These are phyloP conservation scores for Engraulis encrasicolus DNA, from an alignment of 2,113 vertebrate genomes.

Conservation along the genomic window DNA sequence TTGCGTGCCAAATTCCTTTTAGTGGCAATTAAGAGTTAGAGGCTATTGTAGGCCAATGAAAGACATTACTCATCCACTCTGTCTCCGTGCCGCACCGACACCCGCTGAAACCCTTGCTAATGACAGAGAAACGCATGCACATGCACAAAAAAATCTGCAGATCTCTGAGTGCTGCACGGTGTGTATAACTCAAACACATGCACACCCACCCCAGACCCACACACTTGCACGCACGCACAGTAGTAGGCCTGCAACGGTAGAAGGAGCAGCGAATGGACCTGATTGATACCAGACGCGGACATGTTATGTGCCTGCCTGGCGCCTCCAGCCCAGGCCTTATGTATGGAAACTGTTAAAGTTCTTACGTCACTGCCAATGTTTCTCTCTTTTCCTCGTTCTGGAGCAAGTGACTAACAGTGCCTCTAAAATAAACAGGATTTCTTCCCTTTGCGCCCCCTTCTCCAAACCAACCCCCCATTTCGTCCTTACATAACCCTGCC, in stretches of 20 bases:
- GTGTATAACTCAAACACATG: neutral
- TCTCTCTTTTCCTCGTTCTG: constrained; percentile 48
- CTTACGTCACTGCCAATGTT: constrained; percentile 68
- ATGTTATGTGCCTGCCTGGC: constrained; percentile 67
- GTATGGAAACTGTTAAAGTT: constrained; percentile 78
- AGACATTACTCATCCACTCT: constrained; percentile 34
- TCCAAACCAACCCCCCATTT: too few relatives aligned
- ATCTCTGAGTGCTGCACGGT: neutral
- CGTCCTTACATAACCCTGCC: constrained; percentile 71
- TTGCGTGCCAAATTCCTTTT: constrained; percentile 48
- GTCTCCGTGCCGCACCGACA: neutral
- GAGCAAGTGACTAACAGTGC: constrained; percentile 63
- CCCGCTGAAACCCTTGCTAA: neutral
- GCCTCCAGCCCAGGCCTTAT: constrained; percentile 64
- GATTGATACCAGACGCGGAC: constrained; percentile 75
- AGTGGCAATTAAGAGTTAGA: constrained; percentile 42
- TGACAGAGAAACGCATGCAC: constrained; percentile 1
- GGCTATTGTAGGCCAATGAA: constrained; percentile 30
- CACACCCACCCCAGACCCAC: neutral
- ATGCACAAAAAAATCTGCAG: neutral
- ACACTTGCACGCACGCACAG: neutral
- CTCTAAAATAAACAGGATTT: constrained; percentile 65
- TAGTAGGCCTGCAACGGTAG: too few relatives aligned
- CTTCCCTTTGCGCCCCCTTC: constrained; percentile 50
- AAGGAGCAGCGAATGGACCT: constrained; percentile 39